phyloP scores from a whole-genome alignment of 2,888 invertebrate species.

The Tachina lurida region DNA sequence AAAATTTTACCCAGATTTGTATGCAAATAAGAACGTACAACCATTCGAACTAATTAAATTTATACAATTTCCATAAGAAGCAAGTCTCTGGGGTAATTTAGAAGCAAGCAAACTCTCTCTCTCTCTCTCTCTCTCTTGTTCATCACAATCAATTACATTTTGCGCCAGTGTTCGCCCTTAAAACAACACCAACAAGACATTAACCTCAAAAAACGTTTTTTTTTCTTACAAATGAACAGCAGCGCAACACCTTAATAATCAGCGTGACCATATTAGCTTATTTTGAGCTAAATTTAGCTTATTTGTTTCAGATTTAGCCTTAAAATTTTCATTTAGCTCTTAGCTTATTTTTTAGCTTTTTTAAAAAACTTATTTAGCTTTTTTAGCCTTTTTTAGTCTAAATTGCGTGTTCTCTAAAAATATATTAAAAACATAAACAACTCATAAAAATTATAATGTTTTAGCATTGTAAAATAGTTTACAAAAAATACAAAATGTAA shows the following conservation, averaged over 20 bases:
- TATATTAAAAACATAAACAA: too few relatives aligned
- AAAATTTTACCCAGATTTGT: background rate
- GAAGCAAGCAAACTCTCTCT: background rate
- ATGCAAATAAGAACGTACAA: background rate
- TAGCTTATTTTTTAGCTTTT: too few relatives aligned
- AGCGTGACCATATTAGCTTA: too few relatives aligned
- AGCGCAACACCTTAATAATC: slow-evolving; percentile 50
- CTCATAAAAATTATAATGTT: too few relatives aligned
- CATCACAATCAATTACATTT: slow-evolving; percentile 51
- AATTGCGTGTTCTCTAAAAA: too few relatives aligned
- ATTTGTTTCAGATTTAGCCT: too few relatives aligned
- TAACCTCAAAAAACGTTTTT: slow-evolving; percentile 17
- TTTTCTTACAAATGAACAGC: slow-evolving; percentile 22
- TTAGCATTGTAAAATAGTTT: too few relatives aligned
- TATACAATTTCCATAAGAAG: background rate
- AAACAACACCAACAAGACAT: background rate
- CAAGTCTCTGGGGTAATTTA: background rate
- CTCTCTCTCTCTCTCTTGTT: background rate
- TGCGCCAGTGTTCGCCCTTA: slow-evolving; percentile 40
- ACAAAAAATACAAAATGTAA: too few relatives aligned
- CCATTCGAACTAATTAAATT: background rate
- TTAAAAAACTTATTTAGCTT: too few relatives aligned
- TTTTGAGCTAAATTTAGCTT: too few relatives aligned
- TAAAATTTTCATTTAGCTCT: too few relatives aligned
- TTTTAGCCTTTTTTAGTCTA: too few relatives aligned